Evolutionary conservation across 2,888 invertebrate genomes (phyloP), one percentile per base, ranked within the genome.

Genomic region (Standfussiana lucernea): DNA sequence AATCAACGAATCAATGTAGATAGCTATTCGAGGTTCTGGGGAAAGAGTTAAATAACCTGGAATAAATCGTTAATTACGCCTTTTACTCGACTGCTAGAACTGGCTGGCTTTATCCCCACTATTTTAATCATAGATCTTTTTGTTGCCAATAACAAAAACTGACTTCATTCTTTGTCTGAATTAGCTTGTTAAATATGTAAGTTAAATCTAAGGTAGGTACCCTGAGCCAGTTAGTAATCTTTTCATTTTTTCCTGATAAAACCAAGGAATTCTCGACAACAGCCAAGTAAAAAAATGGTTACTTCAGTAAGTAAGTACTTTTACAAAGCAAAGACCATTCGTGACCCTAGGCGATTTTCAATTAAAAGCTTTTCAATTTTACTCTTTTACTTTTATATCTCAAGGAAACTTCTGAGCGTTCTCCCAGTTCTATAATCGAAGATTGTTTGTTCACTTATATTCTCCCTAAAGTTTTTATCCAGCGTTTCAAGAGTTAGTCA

Each of bases 361-460:
- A 89, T 91, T 90, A 88, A 90, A 85, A 88, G 84, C 88, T 89
- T 90, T 90, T 86, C 81, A 88, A 86, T 86, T 87, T 86, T 84
- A 79, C 79, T 86, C 82, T 84, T 87, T 80, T 73, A 80, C 82
- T 84, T 87, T 80, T 73, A 80, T 69, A 70, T 82, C 75, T 80
- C 40, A 72, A 61, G 50, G 67, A 80, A 81, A 80, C 74, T 85
- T 76, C 79, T 40, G 75, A 77, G 77, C 74, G 62, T 74, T 86
- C 61, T 42, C 69, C 61, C 71, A 66, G 73, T 78, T 80, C 67
- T 74, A 66, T 59, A 74, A 86, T 77, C 72, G 82, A 77, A 80
- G 72, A 72, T 62, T 76, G 68, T 86, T 85, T 72, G 67, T 83
- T 70, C 69, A 86, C 68, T 77, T 85, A 66, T 69, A 67, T 65